Evolutionary conservation across 2,888 invertebrate species (phyloP), one percentile per base, ranked within the genome.

Genomic region (Hetaerina titia): DNA sequence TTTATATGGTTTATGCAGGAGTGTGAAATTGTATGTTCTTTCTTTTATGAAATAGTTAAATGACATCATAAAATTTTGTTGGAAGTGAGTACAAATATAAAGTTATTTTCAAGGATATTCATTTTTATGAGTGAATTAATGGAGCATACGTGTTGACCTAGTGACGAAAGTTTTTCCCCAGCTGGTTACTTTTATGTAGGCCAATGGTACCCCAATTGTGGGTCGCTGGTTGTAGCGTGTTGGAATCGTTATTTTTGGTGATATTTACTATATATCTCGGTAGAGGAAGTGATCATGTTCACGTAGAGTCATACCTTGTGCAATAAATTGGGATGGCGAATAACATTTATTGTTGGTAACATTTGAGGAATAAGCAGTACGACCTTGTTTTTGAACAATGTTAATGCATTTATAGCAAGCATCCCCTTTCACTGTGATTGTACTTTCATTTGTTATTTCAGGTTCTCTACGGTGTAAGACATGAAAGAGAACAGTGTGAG

Each of bases 91-190:
- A 69, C 9, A 69, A 45, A 74, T 13, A n/a, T 22, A 22, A 69
- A 92, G 69, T 92, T 56, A 57, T 92, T 92, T 69, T 92, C 56
- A 64, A 45, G 15, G 56, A 69, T 25, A 92, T 64, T 69, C 25
- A 92, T 31, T 92, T 92, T 92, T 74, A 69, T 56, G 22, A 7
- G 6, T 69, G 69, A 92, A 92, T 69, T 92, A 92, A 74, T 92
- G 92, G 92, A 92, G 92, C 92, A 69, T 92, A 92, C 92, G 92
- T 92, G 92, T 92, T 92, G 92, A 92, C 92, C 92, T 92, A 92
- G 92, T 92, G 92, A 92, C 92, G 92, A 92, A 92, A 92, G 92
- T 92, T 92, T 92, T 92, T 92, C 64, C 74, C 64, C 92, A 92
- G 92, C 92, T 92, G 92, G 92, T 92, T 92, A 56, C 92, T 92